Conservation (phyloP, 2,888 invertebrate species). For the Pristionchus arcanus region DNA sequence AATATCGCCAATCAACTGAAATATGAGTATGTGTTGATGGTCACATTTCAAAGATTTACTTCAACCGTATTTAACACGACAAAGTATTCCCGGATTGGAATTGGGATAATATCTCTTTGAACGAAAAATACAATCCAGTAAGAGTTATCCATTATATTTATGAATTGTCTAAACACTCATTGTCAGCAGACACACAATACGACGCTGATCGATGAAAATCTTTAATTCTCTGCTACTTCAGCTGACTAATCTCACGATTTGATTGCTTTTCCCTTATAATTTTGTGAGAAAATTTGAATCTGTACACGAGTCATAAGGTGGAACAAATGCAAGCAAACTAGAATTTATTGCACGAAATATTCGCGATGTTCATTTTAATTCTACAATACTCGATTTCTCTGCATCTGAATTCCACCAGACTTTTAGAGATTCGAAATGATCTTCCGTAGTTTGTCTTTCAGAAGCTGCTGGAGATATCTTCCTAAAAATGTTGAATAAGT, state of each 20-base stretch:
- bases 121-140: slow-evolving; percentile 32
- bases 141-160: not conserved
- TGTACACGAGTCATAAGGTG: not conserved
- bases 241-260: not conserved
- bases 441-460: not conserved
- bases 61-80: not conserved
- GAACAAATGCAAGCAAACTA: not conserved
- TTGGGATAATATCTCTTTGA: not conserved
- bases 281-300: not conserved
- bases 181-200: not conserved
- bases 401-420: not conserved
- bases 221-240: not conserved
- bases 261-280: not conserved
- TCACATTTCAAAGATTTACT: not conserved
- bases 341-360: not conserved
- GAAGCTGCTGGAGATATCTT: not conserved
- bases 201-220: not conserved
- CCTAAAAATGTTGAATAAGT: not conserved
- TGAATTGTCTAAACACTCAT: not conserved
- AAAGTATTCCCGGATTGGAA: not conserved
- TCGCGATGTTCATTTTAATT: not conserved
- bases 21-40: not conserved
- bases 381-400: not conserved
- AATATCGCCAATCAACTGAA: not conserved
- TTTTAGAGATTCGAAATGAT: not conserved